Conservation (phyloP, 2,888 invertebrate species). For the Allygus modestus region DNA sequence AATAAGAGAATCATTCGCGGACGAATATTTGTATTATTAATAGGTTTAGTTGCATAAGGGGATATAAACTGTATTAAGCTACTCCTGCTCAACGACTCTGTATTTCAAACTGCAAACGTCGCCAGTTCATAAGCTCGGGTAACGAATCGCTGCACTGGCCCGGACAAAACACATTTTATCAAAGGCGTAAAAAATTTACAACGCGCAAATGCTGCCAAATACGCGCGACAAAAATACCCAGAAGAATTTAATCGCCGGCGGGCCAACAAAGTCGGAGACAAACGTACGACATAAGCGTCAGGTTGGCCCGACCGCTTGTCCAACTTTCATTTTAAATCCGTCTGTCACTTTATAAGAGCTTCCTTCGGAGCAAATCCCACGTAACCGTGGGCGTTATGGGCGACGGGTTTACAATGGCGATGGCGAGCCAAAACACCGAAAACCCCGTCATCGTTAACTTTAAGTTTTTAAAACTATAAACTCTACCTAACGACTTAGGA, state of each 20-base stretch:
- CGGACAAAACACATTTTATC: conserved; percentile 6
- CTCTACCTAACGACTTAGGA: too few relatives aligned
- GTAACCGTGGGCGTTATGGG: not conserved
- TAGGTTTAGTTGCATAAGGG: too few relatives aligned
- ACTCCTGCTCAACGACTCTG: too few relatives aligned
- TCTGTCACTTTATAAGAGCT: not conserved
- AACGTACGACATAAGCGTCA: not conserved
- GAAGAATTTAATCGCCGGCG: conserved; percentile 41
- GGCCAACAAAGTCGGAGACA: conserved; percentile 21
- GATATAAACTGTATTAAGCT: too few relatives aligned
- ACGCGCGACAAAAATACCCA: conserved; percentile 38
- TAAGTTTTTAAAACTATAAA: too few relatives aligned
- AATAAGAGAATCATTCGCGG: too few relatives aligned
- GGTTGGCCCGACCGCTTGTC: not conserved
- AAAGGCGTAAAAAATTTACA: conserved; percentile 16
- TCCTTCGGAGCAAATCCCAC: not conserved
- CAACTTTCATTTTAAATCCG: not conserved
- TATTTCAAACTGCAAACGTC: too few relatives aligned
- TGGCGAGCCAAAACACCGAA: too few relatives aligned
- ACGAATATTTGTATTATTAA: too few relatives aligned
- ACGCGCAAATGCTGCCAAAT: conserved; percentile 29
- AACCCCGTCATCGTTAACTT: too few relatives aligned
- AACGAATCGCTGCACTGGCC: not conserved
- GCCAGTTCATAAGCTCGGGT: not conserved
- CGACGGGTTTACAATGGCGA: not conserved